Evolutionary conservation across 2,113 vertebrate species (phyloP).

Genomic region (Tragelaphus strepsiceros): DNA sequence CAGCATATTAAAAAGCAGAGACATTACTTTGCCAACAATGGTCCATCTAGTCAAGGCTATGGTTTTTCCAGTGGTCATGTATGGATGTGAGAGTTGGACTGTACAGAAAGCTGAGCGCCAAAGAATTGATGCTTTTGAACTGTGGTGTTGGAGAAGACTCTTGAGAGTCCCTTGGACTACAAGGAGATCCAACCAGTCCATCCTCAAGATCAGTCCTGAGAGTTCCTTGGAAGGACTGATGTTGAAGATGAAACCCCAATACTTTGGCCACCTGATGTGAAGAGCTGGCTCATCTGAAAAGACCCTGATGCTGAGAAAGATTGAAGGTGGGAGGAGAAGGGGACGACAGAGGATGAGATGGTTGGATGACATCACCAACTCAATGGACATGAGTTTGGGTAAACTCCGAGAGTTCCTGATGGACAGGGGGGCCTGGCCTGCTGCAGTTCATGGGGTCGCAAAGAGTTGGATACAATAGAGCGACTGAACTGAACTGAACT

Average conservation of each 20-base stretch:
- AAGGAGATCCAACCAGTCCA: not conserved
- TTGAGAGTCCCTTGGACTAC: not conserved
- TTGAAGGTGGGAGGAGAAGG: not conserved
- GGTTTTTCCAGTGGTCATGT: not conserved
- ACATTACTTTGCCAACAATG: not conserved
- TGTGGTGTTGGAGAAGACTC: not conserved
- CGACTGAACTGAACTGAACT: not conserved
- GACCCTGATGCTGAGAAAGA: not conserved
- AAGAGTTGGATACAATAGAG: not conserved
- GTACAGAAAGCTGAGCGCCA: accelerated
- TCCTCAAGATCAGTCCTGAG: not conserved
- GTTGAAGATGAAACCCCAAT: not conserved
- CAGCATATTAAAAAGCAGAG: not conserved
- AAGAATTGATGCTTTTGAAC: not conserved
- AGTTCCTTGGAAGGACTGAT: not conserved
- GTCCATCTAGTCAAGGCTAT: not conserved
- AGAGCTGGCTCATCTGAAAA: not conserved
- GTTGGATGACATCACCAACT: not conserved
- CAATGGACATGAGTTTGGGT: not conserved
- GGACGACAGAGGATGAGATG: not conserved
- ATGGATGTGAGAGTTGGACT: not conserved
- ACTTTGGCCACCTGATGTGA: not conserved
- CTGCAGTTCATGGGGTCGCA: not conserved
- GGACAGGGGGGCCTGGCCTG: not conserved
- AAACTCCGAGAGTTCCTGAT: not conserved